phyloP scores from a whole-genome alignment of 2,888 invertebrate genomes.

The Ichneumon xanthorius region DNA sequence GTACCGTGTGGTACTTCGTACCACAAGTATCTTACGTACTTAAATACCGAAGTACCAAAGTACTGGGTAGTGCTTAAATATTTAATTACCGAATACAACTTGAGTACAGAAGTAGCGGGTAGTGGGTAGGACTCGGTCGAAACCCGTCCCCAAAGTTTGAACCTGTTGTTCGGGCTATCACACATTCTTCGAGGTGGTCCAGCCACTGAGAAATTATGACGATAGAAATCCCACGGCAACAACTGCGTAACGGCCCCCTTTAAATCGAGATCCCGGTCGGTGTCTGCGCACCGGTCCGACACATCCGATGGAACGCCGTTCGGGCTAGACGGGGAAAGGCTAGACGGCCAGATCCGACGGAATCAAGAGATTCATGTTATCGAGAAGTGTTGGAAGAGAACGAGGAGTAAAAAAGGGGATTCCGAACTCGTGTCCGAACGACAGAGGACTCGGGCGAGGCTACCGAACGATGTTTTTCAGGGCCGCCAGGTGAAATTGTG shows the following conservation, averaged over 20 bases:
- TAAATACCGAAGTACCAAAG: too few relatives aligned
- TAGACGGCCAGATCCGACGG: conserved; percentile 10
- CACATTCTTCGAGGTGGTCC: conserved; percentile 43
- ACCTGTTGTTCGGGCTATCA: conserved; percentile 11
- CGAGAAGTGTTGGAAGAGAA: conserved; percentile 7
- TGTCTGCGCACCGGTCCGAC: conserved; percentile 59
- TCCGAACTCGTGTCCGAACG: conserved; percentile 55
- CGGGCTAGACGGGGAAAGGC: not conserved
- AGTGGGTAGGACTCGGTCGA: not conserved
- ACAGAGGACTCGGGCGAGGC: conserved; percentile 20
- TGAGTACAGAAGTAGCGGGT: too few relatives aligned
- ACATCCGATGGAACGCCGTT: conserved; percentile 4
- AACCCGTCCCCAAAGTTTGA: not conserved
- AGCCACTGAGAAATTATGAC: conserved; percentile 39
- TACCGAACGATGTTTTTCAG: conserved; percentile 6
- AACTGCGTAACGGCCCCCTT: conserved; percentile 75
- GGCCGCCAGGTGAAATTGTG: conserved; percentile 64
- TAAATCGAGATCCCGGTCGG: conserved; percentile 70
- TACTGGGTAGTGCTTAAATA: too few relatives aligned
- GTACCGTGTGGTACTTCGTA: too few relatives aligned
- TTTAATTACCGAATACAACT: too few relatives aligned
- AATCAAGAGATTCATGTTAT: conserved; percentile 26
- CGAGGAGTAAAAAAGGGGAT: conserved; percentile 20
- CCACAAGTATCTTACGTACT: too few relatives aligned
- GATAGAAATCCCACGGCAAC: conserved; percentile 72